Conservation (phyloP, 2,113 vertebrate genomes). For the Strix uralensis region DNA sequence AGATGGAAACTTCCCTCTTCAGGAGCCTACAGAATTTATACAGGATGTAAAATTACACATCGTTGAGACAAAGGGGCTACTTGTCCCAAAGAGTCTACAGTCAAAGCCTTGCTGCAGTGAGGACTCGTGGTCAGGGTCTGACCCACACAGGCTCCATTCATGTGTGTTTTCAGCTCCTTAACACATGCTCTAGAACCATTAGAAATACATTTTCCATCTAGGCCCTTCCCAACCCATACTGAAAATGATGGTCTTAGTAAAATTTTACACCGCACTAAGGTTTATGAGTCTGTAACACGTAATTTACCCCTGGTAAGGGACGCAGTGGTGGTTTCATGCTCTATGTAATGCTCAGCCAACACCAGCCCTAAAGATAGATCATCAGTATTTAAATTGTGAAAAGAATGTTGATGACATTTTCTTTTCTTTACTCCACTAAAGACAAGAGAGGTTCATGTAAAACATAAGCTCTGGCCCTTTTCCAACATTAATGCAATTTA, state of each 20-base stretch:
- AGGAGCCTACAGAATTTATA: neutral
- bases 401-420: conserved; percentile 65
- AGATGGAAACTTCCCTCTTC: neutral
- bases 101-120: neutral
- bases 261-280: neutral
- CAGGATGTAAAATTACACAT: neutral
- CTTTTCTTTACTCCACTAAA: conserved; percentile 4
- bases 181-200: neutral
- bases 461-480: conserved; percentile 47
- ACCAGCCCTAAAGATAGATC: conserved; percentile 25
- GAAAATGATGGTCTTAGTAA: conserved; percentile 18
- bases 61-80: neutral
- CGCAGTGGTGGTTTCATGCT: neutral
- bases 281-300: neutral
- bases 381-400: conserved; percentile 36
- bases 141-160: neutral
- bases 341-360: neutral
- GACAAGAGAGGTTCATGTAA: conserved; percentile 58
- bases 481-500: conserved; percentile 45
- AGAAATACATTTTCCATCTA: conserved; percentile 4
- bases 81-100: neutral
- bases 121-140: neutral
- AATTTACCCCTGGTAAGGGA: conserved; percentile 31
- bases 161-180: neutral
- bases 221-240: neutral